Conservation (phyloP, 2,797 vertebrate species). For the Cryptoblepharus egeriae region DNA sequence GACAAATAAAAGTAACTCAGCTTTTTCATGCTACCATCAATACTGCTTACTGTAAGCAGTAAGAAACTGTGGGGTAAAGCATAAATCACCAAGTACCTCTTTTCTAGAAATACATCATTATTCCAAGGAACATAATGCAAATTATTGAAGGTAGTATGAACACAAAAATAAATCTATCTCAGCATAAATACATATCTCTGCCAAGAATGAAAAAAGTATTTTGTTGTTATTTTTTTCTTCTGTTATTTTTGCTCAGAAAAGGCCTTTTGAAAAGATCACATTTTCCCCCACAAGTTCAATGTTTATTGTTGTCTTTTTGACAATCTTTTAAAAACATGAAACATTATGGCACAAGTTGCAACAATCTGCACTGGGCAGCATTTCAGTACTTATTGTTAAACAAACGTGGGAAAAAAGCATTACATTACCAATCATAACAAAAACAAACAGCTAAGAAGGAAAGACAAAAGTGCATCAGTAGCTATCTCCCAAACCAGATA, state of each 20-base stretch:
- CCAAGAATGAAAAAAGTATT: slow-evolving; percentile 10
- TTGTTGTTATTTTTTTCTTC: slow-evolving; percentile 4
- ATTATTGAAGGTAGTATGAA: slow-evolving; percentile 42
- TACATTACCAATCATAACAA: slow-evolving; percentile 20
- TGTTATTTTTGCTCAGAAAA: slow-evolving; percentile 62
- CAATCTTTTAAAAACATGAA: slow-evolving; percentile 60
- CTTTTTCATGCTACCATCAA: neutral
- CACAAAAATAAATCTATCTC: slow-evolving; percentile 59
- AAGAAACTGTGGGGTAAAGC: slow-evolving; percentile 61
- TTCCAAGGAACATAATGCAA: slow-evolving; percentile 51
- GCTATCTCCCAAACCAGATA: neutral
- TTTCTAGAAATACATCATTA: slow-evolving; percentile 60
- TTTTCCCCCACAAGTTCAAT: slow-evolving; percentile 61
- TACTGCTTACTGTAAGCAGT: slow-evolving; percentile 47
- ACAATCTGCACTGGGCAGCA: slow-evolving; percentile 50
- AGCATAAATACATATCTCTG: slow-evolving; percentile 54
- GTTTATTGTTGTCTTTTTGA: slow-evolving; percentile 65
- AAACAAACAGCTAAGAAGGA: neutral
- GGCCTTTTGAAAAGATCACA: slow-evolving; percentile 57
- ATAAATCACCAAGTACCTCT: slow-evolving; percentile 57
- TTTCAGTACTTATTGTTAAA: slow-evolving; percentile 57
- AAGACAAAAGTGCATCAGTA: neutral
- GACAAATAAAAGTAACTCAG: slow-evolving; percentile 5
- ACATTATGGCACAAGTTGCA: slow-evolving; percentile 52
- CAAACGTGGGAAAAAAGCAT: slow-evolving; percentile 37